A percentile compares a stretch with the other conserved stretches of the same genome.
These are phyloP conservation scores for Pogonomyrmex barbatus DNA, from an alignment of 1,140 invertebrate genomes.

Conservation along the genomic window DNA sequence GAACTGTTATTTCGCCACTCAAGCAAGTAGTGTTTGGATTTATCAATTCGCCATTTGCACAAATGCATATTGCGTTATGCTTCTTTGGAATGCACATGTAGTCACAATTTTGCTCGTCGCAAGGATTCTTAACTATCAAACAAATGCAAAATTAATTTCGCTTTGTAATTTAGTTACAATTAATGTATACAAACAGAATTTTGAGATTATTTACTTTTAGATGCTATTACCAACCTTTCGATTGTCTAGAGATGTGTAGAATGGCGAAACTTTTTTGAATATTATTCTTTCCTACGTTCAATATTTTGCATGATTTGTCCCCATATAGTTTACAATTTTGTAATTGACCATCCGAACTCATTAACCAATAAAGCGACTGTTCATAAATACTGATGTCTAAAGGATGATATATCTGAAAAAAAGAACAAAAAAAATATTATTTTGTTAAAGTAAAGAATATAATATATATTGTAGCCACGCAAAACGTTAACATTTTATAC, in stretches of 20 bases:
- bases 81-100: conserved; percentile 87
- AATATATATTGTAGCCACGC: not conserved
- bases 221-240: conserved; percentile 69
- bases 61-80: conserved; percentile 86
- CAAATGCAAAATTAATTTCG: conserved; percentile 5
- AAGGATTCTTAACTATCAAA: conserved; percentile 82
- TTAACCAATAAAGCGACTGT: conserved; percentile 88
- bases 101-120: conserved; percentile 84
- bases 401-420: conserved; percentile 83
- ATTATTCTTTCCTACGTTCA: conserved; percentile 63
- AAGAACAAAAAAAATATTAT: conserved; percentile 17
- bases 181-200: conserved; percentile 4
- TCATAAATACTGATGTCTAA: conserved; percentile 87
- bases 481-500: not conserved
- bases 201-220: not conserved
- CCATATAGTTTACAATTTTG: conserved; percentile 87
- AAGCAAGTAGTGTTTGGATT: conserved; percentile 44
- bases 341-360: conserved; percentile 84
- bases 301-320: conserved; percentile 81
- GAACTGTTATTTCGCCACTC: not conserved
- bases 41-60: conserved; percentile 84
- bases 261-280: conserved; percentile 86
- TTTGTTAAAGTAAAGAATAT: not conserved
- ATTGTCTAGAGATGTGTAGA: conserved; percentile 87
- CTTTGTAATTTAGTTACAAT: not conserved